Conservation (phyloP, 1,140 invertebrate species). For the Portunus trituberculatus region DNA sequence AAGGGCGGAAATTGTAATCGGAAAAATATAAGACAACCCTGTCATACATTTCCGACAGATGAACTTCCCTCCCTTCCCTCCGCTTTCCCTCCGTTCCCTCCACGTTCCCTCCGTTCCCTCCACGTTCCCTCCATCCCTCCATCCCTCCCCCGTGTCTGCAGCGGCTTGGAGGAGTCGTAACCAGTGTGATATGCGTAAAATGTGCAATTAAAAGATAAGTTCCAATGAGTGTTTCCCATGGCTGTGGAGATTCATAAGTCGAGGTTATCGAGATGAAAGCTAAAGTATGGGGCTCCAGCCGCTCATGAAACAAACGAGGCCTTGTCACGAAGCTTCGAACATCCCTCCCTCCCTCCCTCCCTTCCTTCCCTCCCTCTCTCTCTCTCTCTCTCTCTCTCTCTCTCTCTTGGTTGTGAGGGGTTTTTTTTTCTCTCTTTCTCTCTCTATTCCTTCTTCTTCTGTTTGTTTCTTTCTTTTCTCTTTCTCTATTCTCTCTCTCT, state of each 20-base stretch:
- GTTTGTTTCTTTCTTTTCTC: neutral
- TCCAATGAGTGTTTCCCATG: slow-evolving; percentile 66
- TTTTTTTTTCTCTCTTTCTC: neutral
- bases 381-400: neutral
- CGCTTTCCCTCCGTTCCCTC: neutral
- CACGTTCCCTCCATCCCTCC: neutral
- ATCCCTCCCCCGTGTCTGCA: neutral
- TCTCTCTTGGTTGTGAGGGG: neutral
- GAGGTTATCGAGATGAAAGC: slow-evolving; percentile 54
- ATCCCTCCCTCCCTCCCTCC: neutral
- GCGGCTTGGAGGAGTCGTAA: neutral
- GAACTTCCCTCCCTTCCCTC: no score
- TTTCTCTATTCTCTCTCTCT: neutral
- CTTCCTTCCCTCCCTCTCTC: neutral
- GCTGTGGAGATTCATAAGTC: slow-evolving; percentile 58
- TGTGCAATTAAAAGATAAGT: slow-evolving; percentile 74
- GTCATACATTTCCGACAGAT: no score
- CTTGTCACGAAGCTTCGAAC: slow-evolving; percentile 37
- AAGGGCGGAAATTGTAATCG: no score
- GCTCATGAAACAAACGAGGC: slow-evolving; percentile 36
- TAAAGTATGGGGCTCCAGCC: slow-evolving; percentile 54
- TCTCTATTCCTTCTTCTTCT: neutral
- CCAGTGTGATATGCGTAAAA: slow-evolving; percentile 69
- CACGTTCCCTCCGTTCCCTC: neutral
- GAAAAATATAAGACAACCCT: no score